A percentile compares a stretch with the other conserved stretches of the same genome.
phyloP scores from a whole-genome alignment of 2,888 invertebrate species.

The Unio delphinus region DNA sequence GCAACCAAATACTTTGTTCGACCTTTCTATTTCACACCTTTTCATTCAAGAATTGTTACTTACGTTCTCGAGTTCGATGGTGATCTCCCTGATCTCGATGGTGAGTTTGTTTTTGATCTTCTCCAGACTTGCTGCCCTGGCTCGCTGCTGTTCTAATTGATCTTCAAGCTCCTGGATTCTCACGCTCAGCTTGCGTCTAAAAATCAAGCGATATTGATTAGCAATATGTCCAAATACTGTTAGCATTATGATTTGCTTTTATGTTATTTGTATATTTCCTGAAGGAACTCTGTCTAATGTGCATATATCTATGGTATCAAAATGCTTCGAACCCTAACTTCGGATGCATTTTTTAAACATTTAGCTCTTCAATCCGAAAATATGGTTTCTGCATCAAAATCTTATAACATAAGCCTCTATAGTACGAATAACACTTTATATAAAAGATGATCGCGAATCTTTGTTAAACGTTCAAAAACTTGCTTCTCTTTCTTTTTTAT shows the following conservation, averaged over 20 bases:
- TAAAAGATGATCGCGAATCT: too few species aligned
- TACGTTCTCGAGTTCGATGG: constrained; percentile 98
- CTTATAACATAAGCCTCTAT: too few species aligned
- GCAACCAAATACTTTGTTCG: too few species aligned
- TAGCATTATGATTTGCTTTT: neutral
- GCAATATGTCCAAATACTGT: neutral
- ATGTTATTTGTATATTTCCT: neutral
- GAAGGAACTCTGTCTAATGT: neutral
- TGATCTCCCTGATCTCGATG: constrained; percentile 97
- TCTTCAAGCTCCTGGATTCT: constrained; percentile 88
- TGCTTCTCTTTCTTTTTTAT: too few species aligned
- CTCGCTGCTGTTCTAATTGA: constrained; percentile 93
- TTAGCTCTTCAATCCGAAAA: too few species aligned
- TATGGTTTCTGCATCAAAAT: too few species aligned
- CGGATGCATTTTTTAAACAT: too few species aligned
- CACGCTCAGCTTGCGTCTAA: constrained; percentile 67
- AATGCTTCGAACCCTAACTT: too few species aligned
- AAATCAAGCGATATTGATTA: neutral
- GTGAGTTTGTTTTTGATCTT: constrained; percentile 98
- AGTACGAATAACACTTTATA: too few species aligned
- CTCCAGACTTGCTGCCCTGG: constrained; percentile 91
- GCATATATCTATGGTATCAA: neutral
- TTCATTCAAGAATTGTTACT: constrained; percentile 14
- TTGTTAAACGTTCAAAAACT: too few species aligned
- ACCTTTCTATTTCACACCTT: too few species aligned